Conservation (phyloP, 2,797 vertebrate genomes). For the Cichlasoma orientale region DNA sequence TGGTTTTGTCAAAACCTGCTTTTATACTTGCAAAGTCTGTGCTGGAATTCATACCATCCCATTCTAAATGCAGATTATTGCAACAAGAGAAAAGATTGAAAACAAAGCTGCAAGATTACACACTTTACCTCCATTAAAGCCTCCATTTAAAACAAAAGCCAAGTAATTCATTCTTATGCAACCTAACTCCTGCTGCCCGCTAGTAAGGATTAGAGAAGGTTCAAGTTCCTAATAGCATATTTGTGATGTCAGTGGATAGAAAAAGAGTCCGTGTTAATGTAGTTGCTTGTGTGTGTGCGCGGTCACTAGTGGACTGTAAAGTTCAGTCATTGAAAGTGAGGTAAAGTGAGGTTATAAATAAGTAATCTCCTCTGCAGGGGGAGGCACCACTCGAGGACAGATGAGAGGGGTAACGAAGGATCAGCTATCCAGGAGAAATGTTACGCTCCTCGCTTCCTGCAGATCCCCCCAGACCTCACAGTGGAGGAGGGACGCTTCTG, state of each 20-base stretch:
- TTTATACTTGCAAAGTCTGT: background rate
- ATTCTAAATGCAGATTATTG: background rate
- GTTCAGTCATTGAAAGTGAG: conserved; percentile 18
- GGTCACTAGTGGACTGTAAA: background rate
- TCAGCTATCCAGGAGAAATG: conserved; percentile 93
- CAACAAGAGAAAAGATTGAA: background rate
- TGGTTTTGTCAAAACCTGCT: background rate
- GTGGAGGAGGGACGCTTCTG: conserved; percentile 94
- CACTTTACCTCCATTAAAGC: background rate
- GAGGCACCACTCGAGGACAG: conserved; percentile 84
- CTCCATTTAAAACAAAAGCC: background rate
- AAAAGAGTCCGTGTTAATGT: background rate
- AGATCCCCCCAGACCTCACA: conserved; percentile 89
- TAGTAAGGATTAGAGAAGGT: background rate
- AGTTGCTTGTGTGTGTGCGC: background rate
- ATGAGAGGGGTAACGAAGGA: conserved; percentile 79
- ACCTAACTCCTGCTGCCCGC: background rate
- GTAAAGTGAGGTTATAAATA: conserved; percentile 30
- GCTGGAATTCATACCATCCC: background rate
- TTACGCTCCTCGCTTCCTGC: conserved; percentile 92
- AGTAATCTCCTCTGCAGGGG: conserved; percentile 76
- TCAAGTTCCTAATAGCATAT: background rate
- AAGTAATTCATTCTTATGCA: background rate
- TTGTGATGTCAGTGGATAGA: conserved; percentile 14
- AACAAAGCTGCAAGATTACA: background rate